Evolutionary conservation across 1,140 invertebrate genomes (phyloP).

Genomic region (Drosophila yakuba): DNA sequence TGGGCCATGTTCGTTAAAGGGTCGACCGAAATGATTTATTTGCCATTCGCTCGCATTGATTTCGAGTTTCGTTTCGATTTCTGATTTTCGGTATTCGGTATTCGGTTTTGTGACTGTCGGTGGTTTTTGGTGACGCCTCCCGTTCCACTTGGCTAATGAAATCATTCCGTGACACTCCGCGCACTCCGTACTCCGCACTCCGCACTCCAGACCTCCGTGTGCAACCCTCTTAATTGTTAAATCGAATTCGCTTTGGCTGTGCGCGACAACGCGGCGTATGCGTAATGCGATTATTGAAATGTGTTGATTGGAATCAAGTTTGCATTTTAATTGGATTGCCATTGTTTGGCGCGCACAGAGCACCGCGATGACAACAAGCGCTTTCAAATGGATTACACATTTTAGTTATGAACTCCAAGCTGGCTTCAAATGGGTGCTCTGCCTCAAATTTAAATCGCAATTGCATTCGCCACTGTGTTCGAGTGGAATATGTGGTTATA

Average conservation of each 20-base stretch:
- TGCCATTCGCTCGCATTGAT: conserved; percentile 62
- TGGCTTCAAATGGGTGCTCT: neutral
- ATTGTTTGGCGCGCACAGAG: conserved; percentile 24
- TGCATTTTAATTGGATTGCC: conserved; percentile 66
- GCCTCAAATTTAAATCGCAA: conserved; percentile 18
- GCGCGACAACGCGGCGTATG: conserved; percentile 54
- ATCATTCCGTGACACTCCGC: conserved; percentile 49
- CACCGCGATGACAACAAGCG: conserved; percentile 3
- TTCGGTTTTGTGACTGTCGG: neutral
- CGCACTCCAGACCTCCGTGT: neutral
- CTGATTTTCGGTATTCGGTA: conserved; percentile 4
- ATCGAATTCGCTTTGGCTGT: conserved; percentile 51
- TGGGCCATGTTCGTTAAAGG: conserved; percentile 62
- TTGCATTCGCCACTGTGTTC: neutral
- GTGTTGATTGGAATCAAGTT: conserved; percentile 72
- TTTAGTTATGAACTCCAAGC: conserved; percentile 19
- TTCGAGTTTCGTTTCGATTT: conserved; percentile 47
- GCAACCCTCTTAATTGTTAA: conserved; percentile 59
- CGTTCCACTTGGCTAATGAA: conserved; percentile 44
- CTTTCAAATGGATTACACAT: conserved; percentile 33
- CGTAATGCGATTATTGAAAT: conserved; percentile 73
- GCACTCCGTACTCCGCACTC: neutral
- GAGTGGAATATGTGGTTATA: conserved; percentile 3
- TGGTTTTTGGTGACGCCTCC: neutral
- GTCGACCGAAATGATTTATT: conserved; percentile 72